Conservation (phyloP, 1,140 invertebrate species). For the Semibalanus balanoides region DNA sequence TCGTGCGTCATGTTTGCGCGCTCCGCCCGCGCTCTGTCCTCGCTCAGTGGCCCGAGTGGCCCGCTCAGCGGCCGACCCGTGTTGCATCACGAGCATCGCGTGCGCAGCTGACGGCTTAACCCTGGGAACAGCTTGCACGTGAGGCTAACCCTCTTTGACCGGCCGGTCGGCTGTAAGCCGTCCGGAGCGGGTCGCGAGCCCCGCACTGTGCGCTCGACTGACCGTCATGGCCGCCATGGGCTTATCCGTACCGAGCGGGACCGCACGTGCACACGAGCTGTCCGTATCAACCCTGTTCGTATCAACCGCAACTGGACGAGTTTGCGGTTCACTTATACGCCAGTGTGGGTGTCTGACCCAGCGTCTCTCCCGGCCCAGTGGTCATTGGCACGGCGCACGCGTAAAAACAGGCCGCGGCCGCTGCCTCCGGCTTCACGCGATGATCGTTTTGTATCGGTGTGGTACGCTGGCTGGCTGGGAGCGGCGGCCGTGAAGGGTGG, state of each 20-base stretch:
- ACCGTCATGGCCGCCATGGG: too few relatives aligned
- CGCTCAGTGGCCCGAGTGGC: not conserved
- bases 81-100: not conserved
- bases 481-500: not conserved
- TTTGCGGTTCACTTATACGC: not conserved
- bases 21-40: too few relatives aligned
- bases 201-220: too few relatives aligned
- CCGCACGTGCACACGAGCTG: not conserved
- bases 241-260: not conserved
- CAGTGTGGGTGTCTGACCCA: too few relatives aligned
- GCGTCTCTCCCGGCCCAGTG: not conserved
- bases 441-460: not conserved
- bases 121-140: not conserved
- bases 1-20: slow-evolving; percentile 5
- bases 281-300: too few relatives aligned
- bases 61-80: too few relatives aligned
- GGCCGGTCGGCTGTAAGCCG: too few relatives aligned
- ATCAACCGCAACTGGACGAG: too few relatives aligned
- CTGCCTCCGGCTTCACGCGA: not conserved
- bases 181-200: too few relatives aligned
- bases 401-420: not conserved
- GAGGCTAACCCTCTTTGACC: not conserved
- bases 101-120: not conserved
- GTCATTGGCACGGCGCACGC: not conserved
- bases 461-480: not conserved